These are phyloP conservation scores for Typhlichthys eigenmanni DNA, from an alignment of 2,797 vertebrate species.

Conservation along the genomic window DNA sequence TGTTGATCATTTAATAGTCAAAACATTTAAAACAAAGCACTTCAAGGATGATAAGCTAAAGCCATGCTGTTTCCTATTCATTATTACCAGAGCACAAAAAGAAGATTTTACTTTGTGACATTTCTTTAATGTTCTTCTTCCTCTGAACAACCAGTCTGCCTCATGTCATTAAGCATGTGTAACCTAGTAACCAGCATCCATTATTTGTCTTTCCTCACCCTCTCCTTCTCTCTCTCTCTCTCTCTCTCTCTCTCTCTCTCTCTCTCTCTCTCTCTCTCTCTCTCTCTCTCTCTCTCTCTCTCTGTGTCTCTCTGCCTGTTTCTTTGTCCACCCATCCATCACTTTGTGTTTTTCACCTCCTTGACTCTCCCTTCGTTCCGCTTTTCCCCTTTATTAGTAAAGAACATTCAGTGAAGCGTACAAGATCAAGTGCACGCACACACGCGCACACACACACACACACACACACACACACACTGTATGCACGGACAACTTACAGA, in stretches of 20 bases:
- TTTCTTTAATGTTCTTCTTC: too few species aligned
- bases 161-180: not conserved
- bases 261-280: not conserved
- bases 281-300: not conserved
- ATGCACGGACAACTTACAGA: not conserved
- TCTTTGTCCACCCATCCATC: not conserved
- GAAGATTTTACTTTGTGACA: too few species aligned
- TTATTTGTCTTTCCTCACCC: not conserved
- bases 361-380: not conserved
- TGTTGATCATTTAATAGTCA: too few species aligned
- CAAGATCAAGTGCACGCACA: not conserved
- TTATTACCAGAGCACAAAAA: too few species aligned
- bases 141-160: not conserved
- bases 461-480: not conserved
- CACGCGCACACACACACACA: constrained; percentile 3
- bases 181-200: constrained; percentile 10
- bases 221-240: not conserved
- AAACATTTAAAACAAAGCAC: too few species aligned
- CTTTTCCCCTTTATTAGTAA: constrained; percentile 5
- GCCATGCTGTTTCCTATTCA: too few species aligned
- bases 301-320: not conserved
- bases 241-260: not conserved
- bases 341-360: not conserved
- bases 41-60: too few species aligned
- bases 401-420: constrained; percentile 5